Conservation (phyloP, 2,888 invertebrate genomes). For the Drosophila antonietae region DNA sequence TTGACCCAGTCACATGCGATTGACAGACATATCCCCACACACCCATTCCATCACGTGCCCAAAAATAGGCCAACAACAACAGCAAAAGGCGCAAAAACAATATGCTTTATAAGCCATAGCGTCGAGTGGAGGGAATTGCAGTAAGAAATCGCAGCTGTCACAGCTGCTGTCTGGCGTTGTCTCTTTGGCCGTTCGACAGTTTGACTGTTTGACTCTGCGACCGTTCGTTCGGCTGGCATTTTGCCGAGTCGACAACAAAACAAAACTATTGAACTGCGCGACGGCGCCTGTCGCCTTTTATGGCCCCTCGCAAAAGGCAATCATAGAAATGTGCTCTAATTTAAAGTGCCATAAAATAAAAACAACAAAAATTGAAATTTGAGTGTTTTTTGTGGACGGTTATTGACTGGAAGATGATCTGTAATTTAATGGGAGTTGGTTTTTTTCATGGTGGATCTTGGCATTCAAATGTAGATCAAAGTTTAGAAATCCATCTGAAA, state of each 20-base stretch:
- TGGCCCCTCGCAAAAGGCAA: constrained; percentile 65
- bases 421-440: neutral
- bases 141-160: constrained; percentile 41
- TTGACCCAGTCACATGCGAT: constrained; percentile 59
- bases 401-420: neutral
- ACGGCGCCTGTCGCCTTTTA: constrained; percentile 76
- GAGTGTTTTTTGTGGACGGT: neutral
- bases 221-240: constrained; percentile 54
- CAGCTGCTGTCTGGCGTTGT: constrained; percentile 22
- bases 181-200: constrained; percentile 22
- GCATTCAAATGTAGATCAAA: neutral
- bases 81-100: constrained; percentile 28
- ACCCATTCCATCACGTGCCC: constrained; percentile 21
- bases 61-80: constrained; percentile 52
- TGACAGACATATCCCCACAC: constrained; percentile 51
- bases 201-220: constrained; percentile 18
- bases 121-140: neutral
- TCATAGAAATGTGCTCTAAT: constrained; percentile 79
- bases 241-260: constrained; percentile 75
- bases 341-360: constrained; percentile 69
- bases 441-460: neutral
- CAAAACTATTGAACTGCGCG: constrained; percentile 72
- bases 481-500: too few relatives aligned
- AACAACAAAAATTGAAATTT: constrained; percentile 14
- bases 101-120: constrained; percentile 39